Evolutionary conservation across 2,888 invertebrate genomes (phyloP).

Genomic region (Clanis bilineata): DNA sequence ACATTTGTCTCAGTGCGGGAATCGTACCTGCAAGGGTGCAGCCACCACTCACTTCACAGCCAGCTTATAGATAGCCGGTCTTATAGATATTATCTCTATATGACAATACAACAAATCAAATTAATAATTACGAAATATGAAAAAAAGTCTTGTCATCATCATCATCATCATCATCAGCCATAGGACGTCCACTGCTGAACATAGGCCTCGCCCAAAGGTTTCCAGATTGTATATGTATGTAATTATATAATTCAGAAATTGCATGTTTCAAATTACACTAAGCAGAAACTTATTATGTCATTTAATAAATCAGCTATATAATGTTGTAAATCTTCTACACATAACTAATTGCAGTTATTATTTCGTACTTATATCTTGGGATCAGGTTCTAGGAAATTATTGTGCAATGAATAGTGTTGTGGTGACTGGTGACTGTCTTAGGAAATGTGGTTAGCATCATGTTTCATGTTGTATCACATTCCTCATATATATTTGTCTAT

Average conservation of each 20-base stretch:
- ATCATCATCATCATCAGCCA: too few relatives aligned
- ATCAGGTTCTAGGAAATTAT: conserved; percentile 26
- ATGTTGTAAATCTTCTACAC: not conserved
- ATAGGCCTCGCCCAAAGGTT: too few relatives aligned
- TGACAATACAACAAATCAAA: too few relatives aligned
- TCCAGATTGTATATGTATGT: too few relatives aligned
- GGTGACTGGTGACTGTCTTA: conserved; percentile 1
- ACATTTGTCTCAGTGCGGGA: too few relatives aligned
- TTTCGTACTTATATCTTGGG: conserved; percentile 16
- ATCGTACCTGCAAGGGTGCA: too few relatives aligned
- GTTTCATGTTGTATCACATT: conserved; percentile 11
- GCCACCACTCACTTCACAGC: too few relatives aligned
- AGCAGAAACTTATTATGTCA: not conserved
- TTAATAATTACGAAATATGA: too few relatives aligned
- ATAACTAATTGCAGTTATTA: conserved; percentile 1
- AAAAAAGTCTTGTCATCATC: too few relatives aligned
- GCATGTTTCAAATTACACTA: not conserved
- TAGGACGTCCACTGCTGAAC: too few relatives aligned
- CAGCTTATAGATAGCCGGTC: too few relatives aligned
- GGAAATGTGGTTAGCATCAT: conserved; percentile 14
- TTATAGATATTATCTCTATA: too few relatives aligned
- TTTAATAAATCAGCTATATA: not conserved
- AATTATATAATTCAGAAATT: not conserved
- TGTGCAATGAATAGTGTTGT: conserved; percentile 7
- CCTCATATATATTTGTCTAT: not conserved